Conservation (phyloP, 2,888 invertebrate species). For the Ommatoiulus sabulosus region DNA sequence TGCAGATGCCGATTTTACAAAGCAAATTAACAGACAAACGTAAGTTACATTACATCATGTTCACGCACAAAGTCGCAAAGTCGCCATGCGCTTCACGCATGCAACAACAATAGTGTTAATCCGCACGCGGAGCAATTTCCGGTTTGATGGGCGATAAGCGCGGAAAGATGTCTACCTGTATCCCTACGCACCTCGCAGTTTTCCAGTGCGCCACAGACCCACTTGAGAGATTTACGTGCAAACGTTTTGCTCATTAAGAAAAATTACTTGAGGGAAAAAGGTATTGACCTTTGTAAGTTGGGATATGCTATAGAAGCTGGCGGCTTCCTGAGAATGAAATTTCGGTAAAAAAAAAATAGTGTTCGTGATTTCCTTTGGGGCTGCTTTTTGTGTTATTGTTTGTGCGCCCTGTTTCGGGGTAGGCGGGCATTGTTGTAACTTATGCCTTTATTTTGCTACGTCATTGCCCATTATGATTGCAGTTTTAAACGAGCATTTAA, state of each 20-base stretch:
- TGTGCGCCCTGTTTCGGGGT: constrained; percentile 40
- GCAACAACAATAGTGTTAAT: background rate
- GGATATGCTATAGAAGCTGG: background rate
- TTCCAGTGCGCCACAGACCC: background rate
- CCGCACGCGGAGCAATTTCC: background rate
- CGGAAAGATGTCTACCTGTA: background rate
- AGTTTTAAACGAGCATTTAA: constrained; percentile 56
- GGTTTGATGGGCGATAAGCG: background rate
- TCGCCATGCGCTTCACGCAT: no score
- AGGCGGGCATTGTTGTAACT: constrained; percentile 52
- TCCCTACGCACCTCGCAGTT: background rate
- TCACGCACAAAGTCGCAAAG: no score
- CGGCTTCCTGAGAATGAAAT: constrained; percentile 40
- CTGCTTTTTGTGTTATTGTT: constrained; percentile 39
- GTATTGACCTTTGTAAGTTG: constrained; percentile 25
- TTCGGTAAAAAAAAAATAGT: constrained; percentile 15
- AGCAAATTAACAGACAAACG: no score
- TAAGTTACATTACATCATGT: no score
- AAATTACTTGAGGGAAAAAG: constrained; percentile 30
- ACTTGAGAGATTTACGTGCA: constrained; percentile 17
- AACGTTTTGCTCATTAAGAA: constrained; percentile 40
- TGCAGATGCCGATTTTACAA: no score
- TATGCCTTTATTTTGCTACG: constrained; percentile 56
- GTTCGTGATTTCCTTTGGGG: constrained; percentile 43
- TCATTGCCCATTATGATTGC: constrained; percentile 57